These are phyloP conservation scores for Rambutsinella grinnellia DNA, from an alignment of 2,888 invertebrate species.

Conservation along the genomic window DNA sequence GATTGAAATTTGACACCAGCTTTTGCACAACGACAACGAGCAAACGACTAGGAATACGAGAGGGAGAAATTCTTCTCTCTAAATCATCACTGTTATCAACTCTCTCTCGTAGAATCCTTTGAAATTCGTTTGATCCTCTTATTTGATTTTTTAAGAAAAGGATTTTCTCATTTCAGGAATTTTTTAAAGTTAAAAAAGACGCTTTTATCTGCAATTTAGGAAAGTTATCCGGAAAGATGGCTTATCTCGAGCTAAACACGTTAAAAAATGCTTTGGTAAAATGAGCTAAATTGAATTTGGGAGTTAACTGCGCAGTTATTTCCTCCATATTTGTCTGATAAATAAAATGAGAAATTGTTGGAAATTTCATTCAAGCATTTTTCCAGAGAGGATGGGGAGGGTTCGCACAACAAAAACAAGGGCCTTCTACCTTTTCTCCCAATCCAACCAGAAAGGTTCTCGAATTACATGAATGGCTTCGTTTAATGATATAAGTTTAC, in stretches of 20 bases:
- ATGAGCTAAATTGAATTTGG: not conserved
- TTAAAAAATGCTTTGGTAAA: not conserved
- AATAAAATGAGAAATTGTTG: too few relatives aligned
- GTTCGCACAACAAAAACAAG: not conserved
- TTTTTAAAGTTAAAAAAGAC: not conserved
- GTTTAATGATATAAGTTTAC: not conserved
- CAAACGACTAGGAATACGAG: not conserved
- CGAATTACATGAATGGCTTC: not conserved
- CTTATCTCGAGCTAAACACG: not conserved
- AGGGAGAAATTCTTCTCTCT: not conserved
- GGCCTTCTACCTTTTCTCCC: not conserved
- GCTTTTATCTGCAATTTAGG: not conserved
- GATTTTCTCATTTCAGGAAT: not conserved
- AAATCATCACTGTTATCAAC: not conserved
- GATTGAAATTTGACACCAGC: constrained; percentile 47
- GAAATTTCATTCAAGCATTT: too few relatives aligned
- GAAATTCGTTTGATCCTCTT: constrained; percentile 2
- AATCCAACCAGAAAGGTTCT: not conserved
- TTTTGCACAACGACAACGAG: constrained; percentile 23
- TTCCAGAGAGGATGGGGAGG: not conserved
- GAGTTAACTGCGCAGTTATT: not conserved
- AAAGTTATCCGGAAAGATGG: not conserved
- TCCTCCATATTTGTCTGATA: too few relatives aligned
- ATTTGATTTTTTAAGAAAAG: not conserved
- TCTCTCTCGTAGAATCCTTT: not conserved